Base-by-base conservation (phyloP, 2,797 vertebrate genomes). In the Amphiprion clarkii region DNA sequence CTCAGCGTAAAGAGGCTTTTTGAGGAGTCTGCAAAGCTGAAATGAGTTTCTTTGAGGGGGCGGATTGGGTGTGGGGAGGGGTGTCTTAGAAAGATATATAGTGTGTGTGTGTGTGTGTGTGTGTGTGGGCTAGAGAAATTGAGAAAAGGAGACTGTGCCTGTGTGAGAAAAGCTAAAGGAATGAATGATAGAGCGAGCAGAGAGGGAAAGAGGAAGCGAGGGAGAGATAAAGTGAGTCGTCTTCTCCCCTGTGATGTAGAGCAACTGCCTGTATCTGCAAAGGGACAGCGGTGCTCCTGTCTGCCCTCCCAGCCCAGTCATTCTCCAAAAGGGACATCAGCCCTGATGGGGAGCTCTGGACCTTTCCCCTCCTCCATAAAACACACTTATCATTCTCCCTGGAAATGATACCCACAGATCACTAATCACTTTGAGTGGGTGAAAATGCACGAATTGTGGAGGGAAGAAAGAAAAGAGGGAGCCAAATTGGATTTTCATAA, bases 21-120 rank as follows among this genome's bases (percentile, higher is more conserved):
- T 93, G 88, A 92, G 87, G 87, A 86, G 87, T 82, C 88, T 36
- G 85, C 88, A 87, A 86, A 90, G 84, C 90, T 91, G 84, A 91
- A 93, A 93, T 92, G 82, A 91, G 90, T 94, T 93, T 92, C 90
- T 94, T 92, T 92, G 89, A 89, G 92, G 90, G 85, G 90, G 84
- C 21, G 87, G 87, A 84, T 67, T 63, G 83, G 71, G 67, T 79
- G 78, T 69, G 72, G 57, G 85, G 75, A 83, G 68, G 81, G 84
- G 82, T 89, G 91, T 87, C 84, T 87, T 85, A 82, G 90, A 88
- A 88, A 90, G 85, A 91, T 89, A 92, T 86, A 91, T 72, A 53
- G 75, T 52, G 77, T n/a, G 78, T 72, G 90, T 58, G 79, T 82
- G 77, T 76, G 74, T 90, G 82, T 54, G 66, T 64, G 25, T 60